Conservation (phyloP, 1,140 invertebrate species). For the Chironomus tepperi region DNA sequence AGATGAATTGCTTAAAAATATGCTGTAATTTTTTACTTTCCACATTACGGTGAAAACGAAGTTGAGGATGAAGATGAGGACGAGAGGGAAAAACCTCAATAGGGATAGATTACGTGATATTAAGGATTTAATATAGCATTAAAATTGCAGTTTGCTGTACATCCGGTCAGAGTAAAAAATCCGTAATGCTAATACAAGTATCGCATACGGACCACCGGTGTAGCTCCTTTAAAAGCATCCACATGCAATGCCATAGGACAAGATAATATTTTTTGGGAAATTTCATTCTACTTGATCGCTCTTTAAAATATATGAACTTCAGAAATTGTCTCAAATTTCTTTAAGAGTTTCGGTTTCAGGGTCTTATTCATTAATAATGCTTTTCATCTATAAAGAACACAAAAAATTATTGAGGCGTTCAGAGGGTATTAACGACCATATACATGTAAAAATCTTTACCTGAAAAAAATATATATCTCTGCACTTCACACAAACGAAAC, state of each 20-base stretch:
- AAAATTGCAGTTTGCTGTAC: not conserved
- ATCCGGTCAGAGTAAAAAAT: not conserved
- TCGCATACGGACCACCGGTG: not conserved
- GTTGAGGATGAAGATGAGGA: too few relatives aligned
- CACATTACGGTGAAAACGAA: too few relatives aligned
- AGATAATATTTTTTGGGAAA: slow-evolving; percentile 3
- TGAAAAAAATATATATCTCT: too few relatives aligned
- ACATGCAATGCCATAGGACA: too few relatives aligned
- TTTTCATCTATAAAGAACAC: not conserved
- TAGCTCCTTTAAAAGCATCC: not conserved
- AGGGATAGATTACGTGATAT: not conserved
- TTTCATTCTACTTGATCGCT: not conserved
- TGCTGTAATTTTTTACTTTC: not conserved
- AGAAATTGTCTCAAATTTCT: not conserved
- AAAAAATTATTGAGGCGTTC: slow-evolving; percentile 12
- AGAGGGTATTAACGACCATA: not conserved
- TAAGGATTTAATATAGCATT: not conserved
- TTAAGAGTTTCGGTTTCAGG: not conserved
- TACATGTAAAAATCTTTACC: too few relatives aligned
- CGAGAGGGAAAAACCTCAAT: not conserved
- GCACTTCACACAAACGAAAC: too few relatives aligned
- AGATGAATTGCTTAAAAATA: slow-evolving; percentile 23
- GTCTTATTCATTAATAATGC: too few relatives aligned
- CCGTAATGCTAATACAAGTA: not conserved
- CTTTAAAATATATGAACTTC: not conserved